Evolutionary conservation across 37 sponge, comb jelly and placozoan species (phyloP).

Genomic region (Chondrosia reniformis): DNA sequence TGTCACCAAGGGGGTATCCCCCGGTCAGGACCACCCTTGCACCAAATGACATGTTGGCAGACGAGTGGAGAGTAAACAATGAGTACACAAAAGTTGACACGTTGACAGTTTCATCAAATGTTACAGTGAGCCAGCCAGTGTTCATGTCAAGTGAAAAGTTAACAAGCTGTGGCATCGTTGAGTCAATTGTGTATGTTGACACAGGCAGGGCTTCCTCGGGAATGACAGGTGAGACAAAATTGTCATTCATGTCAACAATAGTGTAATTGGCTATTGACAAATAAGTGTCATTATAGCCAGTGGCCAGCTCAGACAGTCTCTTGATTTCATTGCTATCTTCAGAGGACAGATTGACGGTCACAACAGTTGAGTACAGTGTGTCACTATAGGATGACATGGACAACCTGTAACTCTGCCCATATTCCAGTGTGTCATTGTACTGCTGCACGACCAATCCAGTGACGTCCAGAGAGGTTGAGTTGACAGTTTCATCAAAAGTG

Average conservation of each 20-base stretch:
- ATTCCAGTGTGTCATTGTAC: slow-evolving; percentile 23
- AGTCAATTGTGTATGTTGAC: slow-evolving; percentile 44
- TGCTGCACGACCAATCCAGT: slow-evolving; percentile 57
- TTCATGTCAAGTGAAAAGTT: slow-evolving; percentile 70
- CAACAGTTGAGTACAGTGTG: slow-evolving; percentile 37
- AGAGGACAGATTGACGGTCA: slow-evolving; percentile 38
- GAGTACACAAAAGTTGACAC: slow-evolving; percentile 21
- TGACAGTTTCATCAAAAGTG: slow-evolving; percentile 81
- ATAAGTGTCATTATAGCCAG: slow-evolving; percentile 22
- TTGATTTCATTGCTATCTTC: slow-evolving; percentile 81
- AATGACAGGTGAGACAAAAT: slow-evolving; percentile 29
- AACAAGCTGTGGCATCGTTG: slow-evolving; percentile 36
- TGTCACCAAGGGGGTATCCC: slow-evolving; percentile 42
- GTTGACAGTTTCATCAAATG: slow-evolving; percentile 84
- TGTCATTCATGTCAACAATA: slow-evolving; percentile 81
- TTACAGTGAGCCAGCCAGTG: slow-evolving; percentile 52
- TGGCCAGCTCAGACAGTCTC: slow-evolving; percentile 58
- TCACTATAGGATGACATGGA: slow-evolving; percentile 14
- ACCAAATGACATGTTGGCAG: neutral
- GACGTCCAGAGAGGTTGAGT: slow-evolving; percentile 59
- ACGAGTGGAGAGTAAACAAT: slow-evolving; percentile 41
- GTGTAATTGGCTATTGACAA: slow-evolving; percentile 54
- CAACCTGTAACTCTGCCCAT: slow-evolving; percentile 43
- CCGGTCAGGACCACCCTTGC: slow-evolving; percentile 6
- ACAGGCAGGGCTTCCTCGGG: slow-evolving; percentile 45